phyloP scores from a whole-genome alignment of 1,140 invertebrate species.

The Penaeus chinensis region DNA sequence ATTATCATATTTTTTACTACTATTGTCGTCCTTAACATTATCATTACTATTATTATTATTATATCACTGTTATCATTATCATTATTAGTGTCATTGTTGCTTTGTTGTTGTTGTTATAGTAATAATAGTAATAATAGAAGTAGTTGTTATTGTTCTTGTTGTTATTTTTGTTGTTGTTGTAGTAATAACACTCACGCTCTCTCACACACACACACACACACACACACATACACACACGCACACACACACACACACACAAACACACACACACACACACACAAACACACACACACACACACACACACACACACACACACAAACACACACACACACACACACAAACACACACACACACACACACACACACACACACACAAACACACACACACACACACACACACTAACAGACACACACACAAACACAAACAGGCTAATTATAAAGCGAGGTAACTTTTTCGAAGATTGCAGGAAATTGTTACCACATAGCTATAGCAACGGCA shows the following conservation, averaged over 20 bases:
- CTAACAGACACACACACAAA: background rate
- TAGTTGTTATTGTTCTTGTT: no score
- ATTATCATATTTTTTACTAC: no score
- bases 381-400: conserved; percentile 9
- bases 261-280: conserved; percentile 15
- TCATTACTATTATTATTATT: no score
- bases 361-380: conserved; percentile 8
- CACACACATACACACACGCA: conserved; percentile 3
- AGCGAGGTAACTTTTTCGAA: no score
- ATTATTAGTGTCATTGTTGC: background rate
- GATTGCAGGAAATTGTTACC: no score
- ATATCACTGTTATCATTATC: no score
- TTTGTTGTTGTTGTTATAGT: background rate
- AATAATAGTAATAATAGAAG: no score
- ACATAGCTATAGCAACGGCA: no score
- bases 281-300: background rate
- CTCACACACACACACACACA: conserved; percentile 11
- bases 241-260: conserved; percentile 2
- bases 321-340: conserved; percentile 9
- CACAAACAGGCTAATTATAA: background rate
- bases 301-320: conserved; percentile 8
- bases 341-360: conserved; percentile 11
- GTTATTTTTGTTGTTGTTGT: background rate
- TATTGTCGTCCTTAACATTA: no score
- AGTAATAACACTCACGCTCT: no score